Evolutionary conservation across 2,797 vertebrate genomes (phyloP).

Genomic region (Catamblyrhynchus diadema): DNA sequence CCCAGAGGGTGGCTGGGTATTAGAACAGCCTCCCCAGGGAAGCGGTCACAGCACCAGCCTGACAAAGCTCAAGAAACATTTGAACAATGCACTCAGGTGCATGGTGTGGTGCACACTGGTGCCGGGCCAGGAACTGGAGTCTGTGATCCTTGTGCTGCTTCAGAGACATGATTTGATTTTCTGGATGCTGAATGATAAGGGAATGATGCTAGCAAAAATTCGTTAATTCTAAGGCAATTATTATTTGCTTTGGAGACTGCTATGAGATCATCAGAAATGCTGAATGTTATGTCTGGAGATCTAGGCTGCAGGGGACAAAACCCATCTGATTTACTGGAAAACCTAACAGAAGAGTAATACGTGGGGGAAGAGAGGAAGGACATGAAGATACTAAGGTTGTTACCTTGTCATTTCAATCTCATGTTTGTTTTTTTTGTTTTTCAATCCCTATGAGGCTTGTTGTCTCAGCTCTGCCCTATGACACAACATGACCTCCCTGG

Average conservation of each 20-base stretch:
- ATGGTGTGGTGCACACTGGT: neutral
- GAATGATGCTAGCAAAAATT: neutral
- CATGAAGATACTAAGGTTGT: neutral
- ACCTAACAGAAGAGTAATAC: neutral
- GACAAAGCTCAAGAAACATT: neutral
- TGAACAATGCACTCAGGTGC: neutral
- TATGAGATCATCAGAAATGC: constrained; percentile 11
- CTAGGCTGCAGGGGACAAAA: neutral
- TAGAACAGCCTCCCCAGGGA: neutral
- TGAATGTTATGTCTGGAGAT: neutral
- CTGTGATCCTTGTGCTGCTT: neutral
- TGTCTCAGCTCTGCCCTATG: neutral
- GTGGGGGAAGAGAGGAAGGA: neutral
- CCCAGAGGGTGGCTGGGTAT: neutral
- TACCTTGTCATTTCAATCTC: neutral
- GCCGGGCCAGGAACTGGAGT: neutral
- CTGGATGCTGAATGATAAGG: neutral
- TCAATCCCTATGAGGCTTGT: neutral
- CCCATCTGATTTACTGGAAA: neutral
- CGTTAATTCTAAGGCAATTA: neutral
- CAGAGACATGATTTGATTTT: neutral
- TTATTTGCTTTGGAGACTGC: neutral
- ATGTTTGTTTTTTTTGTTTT: neutral
- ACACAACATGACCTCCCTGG: neutral
- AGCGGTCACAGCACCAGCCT: neutral